Evolutionary conservation across 35 echinoderm and acorn worm genomes (phyloP).

Genomic region (Amphiura filiformis): DNA sequence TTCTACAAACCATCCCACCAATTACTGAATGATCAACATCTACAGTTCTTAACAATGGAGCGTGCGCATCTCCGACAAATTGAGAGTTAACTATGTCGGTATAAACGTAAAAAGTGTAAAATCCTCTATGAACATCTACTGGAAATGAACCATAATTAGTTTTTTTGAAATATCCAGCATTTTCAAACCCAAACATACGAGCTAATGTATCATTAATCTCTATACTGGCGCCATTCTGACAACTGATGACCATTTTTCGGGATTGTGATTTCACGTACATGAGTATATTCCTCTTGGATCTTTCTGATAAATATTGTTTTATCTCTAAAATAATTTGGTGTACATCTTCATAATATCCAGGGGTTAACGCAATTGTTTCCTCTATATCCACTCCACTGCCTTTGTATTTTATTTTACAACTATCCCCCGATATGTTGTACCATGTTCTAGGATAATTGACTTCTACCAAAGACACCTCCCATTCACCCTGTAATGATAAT

Average conservation of each 20-base stretch:
- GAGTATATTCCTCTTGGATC: background rate
- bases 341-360: background rate
- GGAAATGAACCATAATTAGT: background rate
- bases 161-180: background rate
- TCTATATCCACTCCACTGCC: background rate
- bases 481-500: conserved; percentile 5
- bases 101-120: conserved; percentile 22
- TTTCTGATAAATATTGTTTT: background rate
- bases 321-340: background rate
- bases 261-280: conserved; percentile 8
- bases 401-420: background rate
- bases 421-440: conserved; percentile 5
- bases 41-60: conserved; percentile 38
- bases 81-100: conserved; percentile 27
- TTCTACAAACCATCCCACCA: background rate
- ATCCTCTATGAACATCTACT: background rate
- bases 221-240: background rate
- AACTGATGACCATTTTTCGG: background rate
- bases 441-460: conserved; percentile 33
- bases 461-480: conserved; percentile 26
- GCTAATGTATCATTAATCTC: conserved; percentile 16
- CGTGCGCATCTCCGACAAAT: conserved; percentile 27
- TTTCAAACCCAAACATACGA: conserved; percentile 29
- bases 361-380: background rate
- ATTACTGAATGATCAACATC: background rate